Evolutionary conservation across 2,888 invertebrate genomes (phyloP).

Genomic region (Carcina quercana): DNA sequence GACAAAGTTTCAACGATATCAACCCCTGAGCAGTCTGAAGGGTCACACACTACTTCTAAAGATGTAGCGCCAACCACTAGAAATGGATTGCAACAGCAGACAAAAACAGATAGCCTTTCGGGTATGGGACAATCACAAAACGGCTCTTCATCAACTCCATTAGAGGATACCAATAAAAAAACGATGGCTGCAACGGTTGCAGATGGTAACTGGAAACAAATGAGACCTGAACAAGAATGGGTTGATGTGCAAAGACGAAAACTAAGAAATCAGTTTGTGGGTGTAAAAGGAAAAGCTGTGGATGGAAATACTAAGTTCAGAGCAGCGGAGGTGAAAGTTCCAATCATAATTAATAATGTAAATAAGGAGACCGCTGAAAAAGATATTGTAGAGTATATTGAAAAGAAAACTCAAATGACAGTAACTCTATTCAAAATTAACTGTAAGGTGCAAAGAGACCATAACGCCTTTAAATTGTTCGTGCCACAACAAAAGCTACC

Average conservation of each 20-base stretch:
- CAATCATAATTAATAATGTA: constrained; percentile 17
- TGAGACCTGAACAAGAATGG: constrained; percentile 9
- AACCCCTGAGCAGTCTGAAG: too few relatives aligned
- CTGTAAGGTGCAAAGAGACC: constrained; percentile 12
- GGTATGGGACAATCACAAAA: too few relatives aligned
- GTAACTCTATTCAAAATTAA: constrained; percentile 13
- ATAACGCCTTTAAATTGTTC: constrained; percentile 14
- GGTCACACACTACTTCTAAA: too few relatives aligned
- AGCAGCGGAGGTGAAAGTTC: constrained; percentile 15
- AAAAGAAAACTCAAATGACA: constrained; percentile 6
- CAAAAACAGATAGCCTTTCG: too few relatives aligned
- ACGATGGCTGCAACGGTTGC: too few relatives aligned
- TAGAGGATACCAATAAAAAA: too few relatives aligned
- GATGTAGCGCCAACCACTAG: too few relatives aligned
- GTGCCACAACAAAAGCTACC: constrained; percentile 15
- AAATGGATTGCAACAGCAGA: too few relatives aligned
- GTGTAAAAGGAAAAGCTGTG: constrained; percentile 7
- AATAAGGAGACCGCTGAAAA: constrained; percentile 7
- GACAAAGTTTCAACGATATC: too few relatives aligned
- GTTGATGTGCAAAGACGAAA: constrained; percentile 9
- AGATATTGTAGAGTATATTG: constrained; percentile 17
- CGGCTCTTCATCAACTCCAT: too few relatives aligned
- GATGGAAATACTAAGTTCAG: constrained; percentile 12
- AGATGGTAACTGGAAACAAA: too few relatives aligned
- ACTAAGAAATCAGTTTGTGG: constrained; percentile 11